phyloP scores from a whole-genome alignment of 2,888 invertebrate genomes.

The Piscicola geometra region DNA sequence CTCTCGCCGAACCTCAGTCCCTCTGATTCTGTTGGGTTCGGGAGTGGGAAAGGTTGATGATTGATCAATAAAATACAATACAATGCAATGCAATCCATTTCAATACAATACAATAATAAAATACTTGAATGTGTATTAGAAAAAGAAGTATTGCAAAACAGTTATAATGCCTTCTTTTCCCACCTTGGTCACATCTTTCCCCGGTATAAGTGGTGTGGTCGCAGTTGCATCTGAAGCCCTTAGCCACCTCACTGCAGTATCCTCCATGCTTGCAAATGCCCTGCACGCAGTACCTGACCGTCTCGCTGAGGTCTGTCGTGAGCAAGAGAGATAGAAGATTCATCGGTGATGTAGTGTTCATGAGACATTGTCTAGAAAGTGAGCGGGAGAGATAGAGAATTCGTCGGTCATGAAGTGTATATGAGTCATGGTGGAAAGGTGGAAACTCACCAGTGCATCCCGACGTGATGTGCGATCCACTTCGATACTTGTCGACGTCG shows the following conservation, averaged over 20 bases:
- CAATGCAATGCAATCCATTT: neutral
- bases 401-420: too few relatives aligned
- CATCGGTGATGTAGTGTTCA: conserved; percentile 33
- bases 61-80: too few relatives aligned
- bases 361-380: conserved; percentile 45
- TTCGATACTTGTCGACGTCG: neutral
- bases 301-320: neutral
- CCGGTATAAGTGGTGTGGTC: conserved; percentile 50
- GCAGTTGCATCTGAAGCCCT: conserved; percentile 48
- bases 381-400: too few relatives aligned
- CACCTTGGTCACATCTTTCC: conserved; percentile 47
- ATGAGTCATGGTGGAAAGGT: too few relatives aligned
- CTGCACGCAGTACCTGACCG: conserved; percentile 40
- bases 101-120: neutral
- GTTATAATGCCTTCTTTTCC: too few relatives aligned
- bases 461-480: neutral
- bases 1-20: conserved; percentile 48
- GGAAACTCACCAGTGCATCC: conserved; percentile 11
- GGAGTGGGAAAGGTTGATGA: neutral
- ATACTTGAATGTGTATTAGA: neutral
- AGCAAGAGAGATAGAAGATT: too few relatives aligned
- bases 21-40: conserved; percentile 45
- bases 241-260: conserved; percentile 44
- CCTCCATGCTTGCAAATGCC: conserved; percentile 47
- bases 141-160: too few relatives aligned